Conservation (phyloP, 2,888 invertebrate genomes). For the Dynastes maya region DNA sequence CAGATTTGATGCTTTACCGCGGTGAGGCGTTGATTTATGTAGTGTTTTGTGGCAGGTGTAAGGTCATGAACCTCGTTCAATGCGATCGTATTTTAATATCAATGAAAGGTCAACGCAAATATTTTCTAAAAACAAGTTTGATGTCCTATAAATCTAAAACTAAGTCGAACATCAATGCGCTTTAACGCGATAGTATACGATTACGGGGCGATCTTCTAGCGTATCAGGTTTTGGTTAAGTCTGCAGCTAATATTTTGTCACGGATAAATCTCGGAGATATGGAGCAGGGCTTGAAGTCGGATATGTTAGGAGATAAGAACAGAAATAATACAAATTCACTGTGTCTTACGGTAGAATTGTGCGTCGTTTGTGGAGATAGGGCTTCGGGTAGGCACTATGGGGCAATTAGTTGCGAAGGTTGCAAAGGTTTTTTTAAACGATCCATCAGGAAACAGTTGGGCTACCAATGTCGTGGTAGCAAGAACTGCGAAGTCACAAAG, state of each 20-base stretch:
- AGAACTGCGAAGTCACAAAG: conserved; percentile 98
- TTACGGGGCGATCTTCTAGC: conserved; percentile 30
- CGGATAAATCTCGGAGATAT: conserved; percentile 53
- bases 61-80: conserved; percentile 69
- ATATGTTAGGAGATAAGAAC: conserved; percentile 66
- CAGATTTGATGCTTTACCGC: conserved; percentile 23
- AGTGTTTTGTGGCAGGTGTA: conserved; percentile 63
- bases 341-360: conserved; percentile 85
- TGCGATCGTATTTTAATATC: conserved; percentile 64
- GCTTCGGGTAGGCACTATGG: conserved; percentile 97
- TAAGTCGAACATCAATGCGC: conserved; percentile 47
- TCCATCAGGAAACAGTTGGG: conserved; percentile 97
- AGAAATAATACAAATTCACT: conserved; percentile 68
- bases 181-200: conserved; percentile 42
- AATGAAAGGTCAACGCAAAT: conserved; percentile 63
- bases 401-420: conserved; percentile 94
- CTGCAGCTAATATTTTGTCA: background rate
- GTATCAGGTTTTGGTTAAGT: conserved; percentile 48
- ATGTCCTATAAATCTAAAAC: conserved; percentile 40
- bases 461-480: conserved; percentile 95
- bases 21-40: conserved; percentile 42
- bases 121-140: conserved; percentile 51
- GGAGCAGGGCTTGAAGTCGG: conserved; percentile 67
- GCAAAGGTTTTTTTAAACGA: conserved; percentile 98
- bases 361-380: conserved; percentile 96